Conservation (phyloP, 1,140 invertebrate genomes). For the Heliconius himera region DNA sequence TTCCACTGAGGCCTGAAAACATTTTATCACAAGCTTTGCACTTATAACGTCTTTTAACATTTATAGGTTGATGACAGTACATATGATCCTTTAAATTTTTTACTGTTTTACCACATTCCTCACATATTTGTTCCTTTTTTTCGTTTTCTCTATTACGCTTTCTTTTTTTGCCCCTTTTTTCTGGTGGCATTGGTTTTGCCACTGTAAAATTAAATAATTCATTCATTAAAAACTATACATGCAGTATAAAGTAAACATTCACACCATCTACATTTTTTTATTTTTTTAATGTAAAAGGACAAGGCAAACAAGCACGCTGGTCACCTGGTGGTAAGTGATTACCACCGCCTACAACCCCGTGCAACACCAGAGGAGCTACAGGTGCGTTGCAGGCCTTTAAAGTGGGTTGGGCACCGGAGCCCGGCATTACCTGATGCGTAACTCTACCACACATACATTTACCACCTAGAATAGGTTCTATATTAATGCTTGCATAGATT, state of each 20-base stretch:
- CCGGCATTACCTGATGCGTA: too few species aligned
- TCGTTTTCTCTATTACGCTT: constrained; percentile 27
- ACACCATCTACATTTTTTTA: too few species aligned
- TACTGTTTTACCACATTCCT: constrained; percentile 67
- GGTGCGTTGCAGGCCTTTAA: too few species aligned
- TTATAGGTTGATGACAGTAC: constrained; percentile 42
- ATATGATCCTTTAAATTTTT: constrained; percentile 57
- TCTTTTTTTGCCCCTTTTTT: constrained; percentile 44
- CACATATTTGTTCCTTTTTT: constrained; percentile 51
- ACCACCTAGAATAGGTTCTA: too few species aligned
- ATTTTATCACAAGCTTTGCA: constrained; percentile 63
- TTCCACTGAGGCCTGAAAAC: constrained; percentile 48
- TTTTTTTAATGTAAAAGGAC: too few species aligned
- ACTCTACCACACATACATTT: too few species aligned
- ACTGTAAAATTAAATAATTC: background rate
- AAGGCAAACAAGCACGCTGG: too few species aligned
- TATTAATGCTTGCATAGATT: too few species aligned
- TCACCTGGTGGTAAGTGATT: too few species aligned
- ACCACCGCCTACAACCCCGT: too few species aligned
- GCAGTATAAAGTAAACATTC: background rate
- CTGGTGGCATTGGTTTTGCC: constrained; percentile 30
- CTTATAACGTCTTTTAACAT: constrained; percentile 44
- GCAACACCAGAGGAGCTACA: too few species aligned
- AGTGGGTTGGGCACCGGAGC: too few species aligned
- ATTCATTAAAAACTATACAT: constrained; percentile 12